Conservation (phyloP, 2,113 vertebrate genomes). For the Nyctibius bracteatus region DNA sequence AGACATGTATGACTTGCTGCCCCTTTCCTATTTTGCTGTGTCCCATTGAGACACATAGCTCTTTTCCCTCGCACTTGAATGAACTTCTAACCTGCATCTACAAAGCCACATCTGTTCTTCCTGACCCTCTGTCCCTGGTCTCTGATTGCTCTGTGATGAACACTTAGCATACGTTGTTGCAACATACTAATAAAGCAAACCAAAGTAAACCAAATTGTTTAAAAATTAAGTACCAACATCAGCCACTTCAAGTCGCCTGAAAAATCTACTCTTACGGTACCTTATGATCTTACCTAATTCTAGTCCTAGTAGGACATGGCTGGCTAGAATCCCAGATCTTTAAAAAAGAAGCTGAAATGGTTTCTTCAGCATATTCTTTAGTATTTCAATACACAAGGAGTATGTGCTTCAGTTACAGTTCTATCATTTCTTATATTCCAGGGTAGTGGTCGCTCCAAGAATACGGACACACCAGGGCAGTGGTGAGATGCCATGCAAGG, state of each 20-base stretch:
- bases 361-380: neutral
- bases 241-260: neutral
- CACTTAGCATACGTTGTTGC: slow-evolving; percentile 11
- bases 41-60: neutral
- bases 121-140: slow-evolving; percentile 2
- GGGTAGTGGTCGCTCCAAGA: neutral
- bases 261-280: neutral
- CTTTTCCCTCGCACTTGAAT: slow-evolving; percentile 40
- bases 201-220: slow-evolving; percentile 15
- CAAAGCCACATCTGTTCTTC: slow-evolving; percentile 56
- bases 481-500: neutral
- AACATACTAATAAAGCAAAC: slow-evolving; percentile 41
- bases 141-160: slow-evolving; percentile 53
- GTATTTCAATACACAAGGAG: rapidly evolving
- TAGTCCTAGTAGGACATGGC: neutral
- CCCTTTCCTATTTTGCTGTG: neutral
- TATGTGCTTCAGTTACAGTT: neutral
- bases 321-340: neutral
- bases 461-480: neutral
- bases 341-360: neutral
- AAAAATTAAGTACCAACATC: neutral
- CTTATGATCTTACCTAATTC: neutral
- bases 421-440: neutral
- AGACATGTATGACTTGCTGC: neutral
- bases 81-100: slow-evolving; percentile 68